These are phyloP conservation scores for Vanessa tameamea DNA, from an alignment of 1,140 invertebrate genomes.

Conservation along the genomic window DNA sequence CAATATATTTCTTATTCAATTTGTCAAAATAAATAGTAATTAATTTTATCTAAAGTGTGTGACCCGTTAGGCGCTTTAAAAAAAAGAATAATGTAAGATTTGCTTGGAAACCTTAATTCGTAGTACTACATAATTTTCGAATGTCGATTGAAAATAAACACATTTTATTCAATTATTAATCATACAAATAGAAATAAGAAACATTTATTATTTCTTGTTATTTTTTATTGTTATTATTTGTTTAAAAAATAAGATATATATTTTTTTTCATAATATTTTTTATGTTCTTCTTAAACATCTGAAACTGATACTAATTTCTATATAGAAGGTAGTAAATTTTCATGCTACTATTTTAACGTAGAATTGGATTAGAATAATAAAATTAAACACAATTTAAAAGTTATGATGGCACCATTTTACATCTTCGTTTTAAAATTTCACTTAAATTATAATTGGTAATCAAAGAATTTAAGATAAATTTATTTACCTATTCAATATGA, in stretches of 20 bases:
- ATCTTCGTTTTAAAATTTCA: neutral
- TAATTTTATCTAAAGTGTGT: too few relatives aligned
- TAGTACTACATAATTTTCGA: too few relatives aligned
- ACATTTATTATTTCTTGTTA: neutral
- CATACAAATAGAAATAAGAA: too few relatives aligned
- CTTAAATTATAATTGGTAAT: too few relatives aligned
- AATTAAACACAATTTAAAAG: neutral
- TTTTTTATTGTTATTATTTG: neutral
- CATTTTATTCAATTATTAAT: too few relatives aligned
- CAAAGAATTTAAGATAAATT: neutral
- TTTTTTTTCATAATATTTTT: neutral
- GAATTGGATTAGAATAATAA: neutral
- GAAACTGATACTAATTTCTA: conserved; percentile 34
- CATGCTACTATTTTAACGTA: conserved; percentile 20
- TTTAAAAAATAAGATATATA: neutral
- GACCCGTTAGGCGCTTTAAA: too few relatives aligned
- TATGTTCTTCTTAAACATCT: neutral
- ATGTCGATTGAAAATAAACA: too few relatives aligned
- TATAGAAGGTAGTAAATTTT: conserved; percentile 30
- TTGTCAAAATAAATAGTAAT: too few relatives aligned
- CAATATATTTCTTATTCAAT: too few relatives aligned
- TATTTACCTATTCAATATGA: neutral
- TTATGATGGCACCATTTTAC: neutral
- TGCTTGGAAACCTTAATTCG: too few relatives aligned
- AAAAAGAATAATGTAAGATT: too few relatives aligned